Conservation (phyloP, 2,888 invertebrate species). For the Sericinus montela region DNA sequence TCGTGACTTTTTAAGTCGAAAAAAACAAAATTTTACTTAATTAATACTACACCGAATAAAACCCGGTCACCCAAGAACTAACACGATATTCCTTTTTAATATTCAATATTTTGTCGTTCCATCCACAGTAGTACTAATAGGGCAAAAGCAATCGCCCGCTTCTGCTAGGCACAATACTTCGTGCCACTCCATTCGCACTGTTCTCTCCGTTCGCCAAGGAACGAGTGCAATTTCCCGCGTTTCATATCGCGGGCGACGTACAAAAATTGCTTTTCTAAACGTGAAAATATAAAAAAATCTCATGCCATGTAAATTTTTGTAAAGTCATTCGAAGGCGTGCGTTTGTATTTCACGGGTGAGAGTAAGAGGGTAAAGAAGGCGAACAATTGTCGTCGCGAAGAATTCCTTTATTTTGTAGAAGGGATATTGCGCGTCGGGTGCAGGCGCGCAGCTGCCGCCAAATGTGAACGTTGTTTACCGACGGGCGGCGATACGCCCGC, state of each 20-base stretch:
- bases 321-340: constrained; percentile 76
- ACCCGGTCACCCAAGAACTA: no score
- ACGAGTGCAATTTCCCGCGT: constrained; percentile 75
- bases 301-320: constrained; percentile 75
- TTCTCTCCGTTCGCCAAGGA: constrained; percentile 54
- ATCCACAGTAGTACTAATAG: constrained; percentile 42
- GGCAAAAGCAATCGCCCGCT: constrained; percentile 62
- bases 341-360: constrained; percentile 75
- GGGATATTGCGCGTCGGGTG: constrained; percentile 77
- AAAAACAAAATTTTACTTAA: no score
- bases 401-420: constrained; percentile 74
- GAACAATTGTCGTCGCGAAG: constrained; percentile 72
- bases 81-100: not conserved
- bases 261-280: constrained; percentile 77
- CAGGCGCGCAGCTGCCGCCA: constrained; percentile 64
- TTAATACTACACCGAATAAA: no score
- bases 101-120: not conserved
- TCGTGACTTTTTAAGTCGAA: no score
- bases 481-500: constrained; percentile 45
- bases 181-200: constrained; percentile 61
- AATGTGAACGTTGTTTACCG: constrained; percentile 62
- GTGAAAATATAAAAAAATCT: constrained; percentile 62
- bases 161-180: constrained; percentile 55
- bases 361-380: constrained; percentile 60
- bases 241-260: constrained; percentile 69